These are phyloP conservation scores for Petrolisthes manimaculis DNA, from an alignment of 2,888 invertebrate species.

Conservation along the genomic window DNA sequence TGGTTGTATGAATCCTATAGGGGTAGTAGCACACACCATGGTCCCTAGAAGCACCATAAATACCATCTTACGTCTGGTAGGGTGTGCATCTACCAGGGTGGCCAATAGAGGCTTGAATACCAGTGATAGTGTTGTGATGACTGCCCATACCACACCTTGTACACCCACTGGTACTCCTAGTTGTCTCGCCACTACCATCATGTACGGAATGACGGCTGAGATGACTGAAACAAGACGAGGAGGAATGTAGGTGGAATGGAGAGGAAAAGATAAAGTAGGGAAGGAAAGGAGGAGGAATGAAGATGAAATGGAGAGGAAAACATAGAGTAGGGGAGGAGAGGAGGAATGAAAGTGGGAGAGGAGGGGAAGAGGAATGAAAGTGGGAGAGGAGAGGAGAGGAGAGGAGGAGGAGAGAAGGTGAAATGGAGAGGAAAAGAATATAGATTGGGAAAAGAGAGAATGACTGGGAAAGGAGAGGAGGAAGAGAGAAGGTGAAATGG, in stretches of 20 bases:
- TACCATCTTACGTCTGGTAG: slow-evolving; percentile 19
- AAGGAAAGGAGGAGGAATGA: not conserved
- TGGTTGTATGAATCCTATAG: slow-evolving; percentile 17
- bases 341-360: not conserved
- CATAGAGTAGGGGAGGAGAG: not conserved
- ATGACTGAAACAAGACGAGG: not conserved
- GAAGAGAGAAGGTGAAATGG: not conserved
- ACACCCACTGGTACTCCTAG: slow-evolving; percentile 46
- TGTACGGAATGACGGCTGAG: slow-evolving; percentile 37
- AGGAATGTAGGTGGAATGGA: not conserved
- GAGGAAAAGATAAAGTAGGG: not conserved
- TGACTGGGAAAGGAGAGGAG: not conserved
- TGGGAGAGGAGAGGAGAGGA: not conserved
- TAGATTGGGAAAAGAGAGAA: no score
- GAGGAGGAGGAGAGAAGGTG: not conserved
- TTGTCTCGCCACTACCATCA: slow-evolving; percentile 53
- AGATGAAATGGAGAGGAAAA: not conserved
- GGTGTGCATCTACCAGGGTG: slow-evolving; percentile 21
- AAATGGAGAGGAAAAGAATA: not conserved
- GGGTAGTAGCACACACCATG: slow-evolving; percentile 13
- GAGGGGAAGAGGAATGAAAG: not conserved
- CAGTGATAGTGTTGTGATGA: slow-evolving; percentile 22
- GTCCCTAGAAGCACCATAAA: slow-evolving; percentile 3
- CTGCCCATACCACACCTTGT: slow-evolving; percentile 35
- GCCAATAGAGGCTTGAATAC: slow-evolving; percentile 34